Base-by-base conservation (phyloP, 2,113 vertebrate species). In the Sinocyclocheilus rhinocerous region DNA sequence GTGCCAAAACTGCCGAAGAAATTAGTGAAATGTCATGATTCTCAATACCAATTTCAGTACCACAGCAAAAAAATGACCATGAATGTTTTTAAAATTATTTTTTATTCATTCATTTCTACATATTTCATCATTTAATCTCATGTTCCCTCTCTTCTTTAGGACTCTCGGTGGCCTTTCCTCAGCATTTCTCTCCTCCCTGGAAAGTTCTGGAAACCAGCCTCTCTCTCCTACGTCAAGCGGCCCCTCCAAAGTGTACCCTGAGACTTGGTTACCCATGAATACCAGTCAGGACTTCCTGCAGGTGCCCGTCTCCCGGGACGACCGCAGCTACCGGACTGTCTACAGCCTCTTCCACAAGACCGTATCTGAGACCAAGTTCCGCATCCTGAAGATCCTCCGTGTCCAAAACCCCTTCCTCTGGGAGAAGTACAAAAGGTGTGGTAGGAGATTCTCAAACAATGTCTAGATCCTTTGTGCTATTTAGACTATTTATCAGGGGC, bases 291-390 rank as follows among this genome's bases (percentile, higher is more conserved):
- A 99, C 96, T 99, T 97, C 90, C 91, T 98, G 91, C 98, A 98
- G 96, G 98, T 99, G 95, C 97, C 97, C 89, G 97, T 99, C 86
- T 95, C 96, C 70, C 95, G 96, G 42, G 98, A 99, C 82, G 98
- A 99, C 90, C 97, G 97, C 91, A 99, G 97, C 95, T 99, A 98
- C 15, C 94, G 97, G 89, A 99, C 97, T 39, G 98, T 99, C 91
- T 99, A 99, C 89, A 98, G 97, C 92, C 96, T 99, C 91, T 99
- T 99, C 93, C 98, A 99, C 95, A 99, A 99, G 93, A 99, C 98
- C 1, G 97, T 99, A 88, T 97, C 97, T 0, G 98, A 99, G 92
- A 99, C 97, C 93, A 98, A 98, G 93, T 99, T 97, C 13, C 96
- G 92, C 91, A 98, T 99, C 84, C 91, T 98, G 89, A 98, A 99